A percentile compares a stretch with the other conserved stretches of the same genome.
These are phyloP conservation scores for Anagyrus pseudococci DNA, from an alignment of 2,888 invertebrate genomes.

Conservation along the genomic window DNA sequence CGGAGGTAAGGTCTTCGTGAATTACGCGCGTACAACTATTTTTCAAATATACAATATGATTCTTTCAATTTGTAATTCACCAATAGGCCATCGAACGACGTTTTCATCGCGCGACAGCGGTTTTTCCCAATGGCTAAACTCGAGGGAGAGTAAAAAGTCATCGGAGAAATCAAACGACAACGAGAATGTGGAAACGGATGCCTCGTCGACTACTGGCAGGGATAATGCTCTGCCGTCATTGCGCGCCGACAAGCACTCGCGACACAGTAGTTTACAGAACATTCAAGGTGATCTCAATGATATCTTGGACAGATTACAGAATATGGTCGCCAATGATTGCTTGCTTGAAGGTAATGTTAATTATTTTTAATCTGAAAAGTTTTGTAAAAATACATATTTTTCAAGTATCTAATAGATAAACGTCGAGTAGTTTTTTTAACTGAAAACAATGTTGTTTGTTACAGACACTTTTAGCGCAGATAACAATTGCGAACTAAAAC, in stretches of 20 bases:
- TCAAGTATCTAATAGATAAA: slow-evolving; percentile 1
- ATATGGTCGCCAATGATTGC: slow-evolving; percentile 74
- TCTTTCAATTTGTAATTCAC: not conserved
- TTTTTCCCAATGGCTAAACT: slow-evolving; percentile 58
- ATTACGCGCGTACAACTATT: not conserved
- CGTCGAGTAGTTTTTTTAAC: slow-evolving; percentile 7
- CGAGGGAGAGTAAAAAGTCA: slow-evolving; percentile 40
- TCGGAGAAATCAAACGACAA: slow-evolving; percentile 39
- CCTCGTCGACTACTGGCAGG: slow-evolving; percentile 47
- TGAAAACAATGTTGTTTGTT: slow-evolving; percentile 24
- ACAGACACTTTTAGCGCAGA: slow-evolving; percentile 55
- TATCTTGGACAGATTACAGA: slow-evolving; percentile 73
- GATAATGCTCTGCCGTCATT: slow-evolving; percentile 55
- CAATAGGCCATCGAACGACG: slow-evolving; percentile 25
- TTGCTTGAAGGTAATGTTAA: slow-evolving; percentile 67
- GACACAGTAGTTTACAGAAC: slow-evolving; percentile 59
- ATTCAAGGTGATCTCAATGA: slow-evolving; percentile 74
- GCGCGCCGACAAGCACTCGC: slow-evolving; percentile 57
- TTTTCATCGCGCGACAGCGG: slow-evolving; percentile 49
- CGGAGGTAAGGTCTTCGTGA: slow-evolving; percentile 63
- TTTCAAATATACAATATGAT: not conserved
- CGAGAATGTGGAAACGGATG: slow-evolving; percentile 44
- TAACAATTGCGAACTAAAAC: slow-evolving; percentile 72
- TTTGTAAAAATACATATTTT: not conserved
- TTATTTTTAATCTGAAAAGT: not conserved